Evolutionary conservation across 2,888 invertebrate species (phyloP), one percentile per base, ranked within the genome.

Genomic region (Cheilosia urbana): DNA sequence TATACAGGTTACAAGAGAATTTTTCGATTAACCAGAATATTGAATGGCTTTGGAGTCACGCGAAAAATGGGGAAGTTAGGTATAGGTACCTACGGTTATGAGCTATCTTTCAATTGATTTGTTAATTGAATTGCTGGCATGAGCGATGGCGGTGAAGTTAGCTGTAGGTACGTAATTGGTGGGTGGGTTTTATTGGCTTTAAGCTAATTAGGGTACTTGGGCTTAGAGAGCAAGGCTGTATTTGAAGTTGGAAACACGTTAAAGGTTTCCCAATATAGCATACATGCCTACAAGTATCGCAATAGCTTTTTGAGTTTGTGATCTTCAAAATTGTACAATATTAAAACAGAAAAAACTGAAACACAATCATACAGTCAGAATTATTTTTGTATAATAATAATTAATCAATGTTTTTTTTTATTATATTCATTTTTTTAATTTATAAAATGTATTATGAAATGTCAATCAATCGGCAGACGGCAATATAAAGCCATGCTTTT

Each of bases 21-120:
- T 83, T 83, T 78, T 83, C 83, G 57, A 83, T 83, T 83, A 83
- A 73, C 72, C 72, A 40, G 62, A 78, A 73, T 83, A 83, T 83
- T 78, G 78, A 73, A 78, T 63, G 62, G 82, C 21, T 72, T 77
- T 66, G 21, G 62, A 47, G 78, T 78, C 83, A 83, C 83, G 78
- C 68, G 78, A 58, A 76, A 57, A 40, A 65, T 13, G 13, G 24
- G 40, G 17, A 42, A 21, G 68, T n/a, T n/a, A 27, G 17, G 5
- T 53, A 42, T 15, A 1, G 19, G 7, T 6, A 30, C 21, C 37
- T 53, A 24, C 40, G 37, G 49, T 19, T 49, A n/a, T 19, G 47
- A 47, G 2, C 9, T 24, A 55, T 49, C 19, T 57, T 27, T 7
- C 34, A 65, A 57, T 65, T 24, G 65, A 51, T 77, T 82, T 72